Evolutionary conservation across 2,888 invertebrate species (phyloP), one percentile per base, ranked within the genome.

Genomic region (Tineola bisselliella): DNA sequence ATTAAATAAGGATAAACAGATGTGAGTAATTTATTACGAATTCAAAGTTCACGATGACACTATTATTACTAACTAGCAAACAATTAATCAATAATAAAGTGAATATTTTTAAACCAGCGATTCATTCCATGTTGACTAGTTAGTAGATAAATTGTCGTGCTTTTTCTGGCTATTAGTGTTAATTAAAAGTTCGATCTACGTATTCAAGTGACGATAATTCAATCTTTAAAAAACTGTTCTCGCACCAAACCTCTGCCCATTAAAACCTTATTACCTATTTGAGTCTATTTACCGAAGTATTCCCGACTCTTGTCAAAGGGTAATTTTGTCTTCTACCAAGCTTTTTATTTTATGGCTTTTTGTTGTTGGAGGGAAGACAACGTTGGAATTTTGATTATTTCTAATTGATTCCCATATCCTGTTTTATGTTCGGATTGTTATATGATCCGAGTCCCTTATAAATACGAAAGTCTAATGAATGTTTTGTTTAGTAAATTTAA

Each of bases 201-300:
- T 54, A n/a, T 54, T n/a, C 54, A 25, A 54, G 54, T 54, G 54
- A 54, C n/a, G 33, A 33, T 58, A 58, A 58, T 58, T 58, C 33
- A 31, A 58, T 58, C 58, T 58, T 25, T 58, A 30, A 58, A 58
- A 58, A 58, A 58, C 30, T 33, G 58, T 58, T 58, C 33, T 58
- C 13, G 58, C 33, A 17, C 58, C 58, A 33, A 33, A 30, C 58
- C 15, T n/a, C 3, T 3, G n/a, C 4, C 17, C 30, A 65, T 66
- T 67, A 64, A 67, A 66, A 61, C 62, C 62, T 60, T 64, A 63
- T 66, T 67, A 63, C 62, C 65, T 64, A 64, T 65, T 64, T 63
- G 54, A 61, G 63, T 56, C 25, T 33, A 31, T 17, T 58, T 58
- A 33, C 58, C 15, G 33, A 58, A 58, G 58, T 58, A 58, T 58